These are phyloP conservation scores for Dipus sagitta DNA, from an alignment of 2,797 vertebrate genomes.

Conservation along the genomic window DNA sequence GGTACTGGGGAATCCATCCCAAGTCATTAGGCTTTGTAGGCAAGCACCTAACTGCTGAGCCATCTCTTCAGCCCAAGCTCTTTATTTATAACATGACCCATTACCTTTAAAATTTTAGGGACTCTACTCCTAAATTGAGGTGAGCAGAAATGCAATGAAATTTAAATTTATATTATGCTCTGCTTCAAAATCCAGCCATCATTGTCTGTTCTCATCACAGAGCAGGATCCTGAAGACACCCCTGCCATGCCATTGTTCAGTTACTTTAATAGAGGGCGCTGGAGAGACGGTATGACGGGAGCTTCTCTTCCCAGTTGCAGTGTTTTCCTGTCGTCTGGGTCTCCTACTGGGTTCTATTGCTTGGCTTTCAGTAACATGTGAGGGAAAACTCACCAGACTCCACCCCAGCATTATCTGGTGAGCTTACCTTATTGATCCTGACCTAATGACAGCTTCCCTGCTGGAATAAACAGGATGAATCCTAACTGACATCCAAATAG, in stretches of 20 bases:
- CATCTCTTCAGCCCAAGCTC: too few relatives aligned
- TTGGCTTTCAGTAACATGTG: background rate
- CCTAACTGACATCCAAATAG: background rate
- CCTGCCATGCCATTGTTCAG: background rate
- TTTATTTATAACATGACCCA: too few relatives aligned
- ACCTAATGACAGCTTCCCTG: background rate
- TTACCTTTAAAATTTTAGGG: background rate
- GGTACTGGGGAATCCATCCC: too few relatives aligned
- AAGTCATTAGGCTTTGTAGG: too few relatives aligned
- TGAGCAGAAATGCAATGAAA: background rate
- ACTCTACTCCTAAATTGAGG: background rate
- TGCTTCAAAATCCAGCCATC: background rate
- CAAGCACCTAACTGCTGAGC: too few relatives aligned
- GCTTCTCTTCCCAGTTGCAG: background rate
- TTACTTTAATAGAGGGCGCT: background rate
- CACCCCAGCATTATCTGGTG: background rate
- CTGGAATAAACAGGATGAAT: background rate
- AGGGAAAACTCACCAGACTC: background rate
- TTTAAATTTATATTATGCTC: background rate
- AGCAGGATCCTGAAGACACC: background rate
- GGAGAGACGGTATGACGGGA: background rate
- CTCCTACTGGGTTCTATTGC: background rate
- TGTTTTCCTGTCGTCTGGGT: background rate
- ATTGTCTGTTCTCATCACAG: background rate
- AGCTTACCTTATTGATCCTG: background rate